Evolutionary conservation across 92 coral and sea anemone species (phyloP).

Genomic region (Parazoanthus swiftii): DNA sequence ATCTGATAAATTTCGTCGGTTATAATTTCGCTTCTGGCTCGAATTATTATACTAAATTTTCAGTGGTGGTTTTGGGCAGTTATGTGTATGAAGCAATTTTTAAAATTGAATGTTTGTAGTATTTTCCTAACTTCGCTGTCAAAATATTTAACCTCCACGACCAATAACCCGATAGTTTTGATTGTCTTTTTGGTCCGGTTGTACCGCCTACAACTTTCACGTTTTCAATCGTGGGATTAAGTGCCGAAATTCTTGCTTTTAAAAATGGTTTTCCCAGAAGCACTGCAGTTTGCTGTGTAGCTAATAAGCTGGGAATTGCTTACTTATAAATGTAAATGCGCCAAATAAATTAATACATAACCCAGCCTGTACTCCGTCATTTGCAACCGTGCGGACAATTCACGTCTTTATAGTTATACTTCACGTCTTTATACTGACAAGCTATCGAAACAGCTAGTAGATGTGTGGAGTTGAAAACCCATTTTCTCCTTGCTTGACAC

Average conservation of each 20-base stretch:
- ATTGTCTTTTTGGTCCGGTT: background rate
- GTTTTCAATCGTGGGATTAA: background rate
- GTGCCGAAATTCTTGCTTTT: background rate
- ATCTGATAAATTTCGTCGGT: background rate
- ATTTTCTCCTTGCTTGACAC: background rate
- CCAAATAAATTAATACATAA: background rate
- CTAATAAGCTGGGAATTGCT: background rate
- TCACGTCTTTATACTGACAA: background rate
- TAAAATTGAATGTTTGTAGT: constrained; percentile 10
- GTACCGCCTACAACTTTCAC: background rate
- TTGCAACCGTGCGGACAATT: background rate
- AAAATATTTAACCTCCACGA: background rate
- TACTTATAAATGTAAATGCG: background rate
- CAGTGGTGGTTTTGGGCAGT: constrained; percentile 20
- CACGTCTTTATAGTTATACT: background rate
- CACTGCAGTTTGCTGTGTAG: background rate
- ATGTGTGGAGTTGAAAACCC: background rate
- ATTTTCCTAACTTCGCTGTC: background rate
- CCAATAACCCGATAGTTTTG: background rate
- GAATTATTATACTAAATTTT: background rate
- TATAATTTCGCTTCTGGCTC: background rate
- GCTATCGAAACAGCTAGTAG: background rate
- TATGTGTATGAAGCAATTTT: background rate
- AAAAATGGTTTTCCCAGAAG: background rate
- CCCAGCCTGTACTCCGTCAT: background rate